Base-by-base conservation (phyloP, 2,797 vertebrate genomes). In the Xyrichtys novacula region DNA sequence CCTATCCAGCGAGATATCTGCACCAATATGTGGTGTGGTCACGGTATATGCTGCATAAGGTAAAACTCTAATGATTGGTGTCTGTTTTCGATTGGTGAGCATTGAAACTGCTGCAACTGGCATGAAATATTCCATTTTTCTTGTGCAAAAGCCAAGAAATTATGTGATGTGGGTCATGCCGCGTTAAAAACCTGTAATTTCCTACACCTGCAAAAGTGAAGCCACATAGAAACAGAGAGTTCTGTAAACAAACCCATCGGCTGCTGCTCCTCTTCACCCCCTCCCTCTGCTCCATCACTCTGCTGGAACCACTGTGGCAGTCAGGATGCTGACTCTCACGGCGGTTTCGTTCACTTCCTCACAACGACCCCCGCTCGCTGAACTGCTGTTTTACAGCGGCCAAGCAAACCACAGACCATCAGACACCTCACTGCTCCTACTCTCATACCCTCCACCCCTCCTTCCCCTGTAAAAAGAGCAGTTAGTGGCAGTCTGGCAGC, bases 261-360 rank as follows among this genome's bases (percentile, higher is more conserved):
- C 20, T 12, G 19, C 43, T 5, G 43, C 12, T 25, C 65, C 42
- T 47, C 26, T 16, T 0, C 63, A 42, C 42, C 47, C n/a, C 26
- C 31, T 3, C 54, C 2, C 17, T 3, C 36, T 2, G 5, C 59
- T 43, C 46, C 47, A 31, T 34, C 48, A 34, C 76, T 84, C 70
- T 60, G 67, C 65, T 74, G 72, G 81, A 88, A 75, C 71, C 31
- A 56, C 43, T 6, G 81, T 71, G 77, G 71, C 85, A 74, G 44
- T 68, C 81, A 84, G 89, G 89, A 90, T 85, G 84, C 83, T 79
- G 85, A 84, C 80, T 74, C 78, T 90, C 78, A 71, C 49, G 4
- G 76, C 77, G 15, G 75, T 82, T 89, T 82, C 80, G 84, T 87
- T 90, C 76, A 81, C 77, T 90, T 91, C 88, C 85, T 88, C 68